Evolutionary conservation across 2,888 invertebrate genomes (phyloP).

Genomic region (Platycnemis pennipes): DNA sequence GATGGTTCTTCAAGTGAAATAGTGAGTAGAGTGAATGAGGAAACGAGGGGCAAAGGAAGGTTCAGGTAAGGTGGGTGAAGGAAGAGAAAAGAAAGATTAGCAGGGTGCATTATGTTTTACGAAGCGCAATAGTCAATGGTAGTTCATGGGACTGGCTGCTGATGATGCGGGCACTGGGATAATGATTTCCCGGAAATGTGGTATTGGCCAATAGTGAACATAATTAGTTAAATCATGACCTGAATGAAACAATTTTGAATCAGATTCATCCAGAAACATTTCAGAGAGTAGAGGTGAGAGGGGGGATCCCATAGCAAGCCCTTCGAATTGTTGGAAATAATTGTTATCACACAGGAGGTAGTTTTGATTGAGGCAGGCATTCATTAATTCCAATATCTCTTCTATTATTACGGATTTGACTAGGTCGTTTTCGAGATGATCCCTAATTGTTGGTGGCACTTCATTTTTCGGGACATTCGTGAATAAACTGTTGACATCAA

Average conservation of each 20-base stretch:
- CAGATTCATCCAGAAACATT: not conserved
- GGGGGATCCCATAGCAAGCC: slow-evolving; percentile 10
- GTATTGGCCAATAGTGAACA: not conserved
- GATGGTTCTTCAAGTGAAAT: too few relatives aligned
- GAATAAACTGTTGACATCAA: not conserved
- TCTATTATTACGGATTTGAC: not conserved
- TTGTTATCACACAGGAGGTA: not conserved
- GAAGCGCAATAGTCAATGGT: too few relatives aligned
- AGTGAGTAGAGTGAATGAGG: too few relatives aligned
- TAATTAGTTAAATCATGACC: not conserved
- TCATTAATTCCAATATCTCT: not conserved
- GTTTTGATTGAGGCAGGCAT: not conserved
- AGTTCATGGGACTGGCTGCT: too few relatives aligned
- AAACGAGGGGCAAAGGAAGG: too few relatives aligned
- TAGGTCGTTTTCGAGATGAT: not conserved
- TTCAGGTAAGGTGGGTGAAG: too few relatives aligned
- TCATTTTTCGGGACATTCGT: slow-evolving; percentile 2
- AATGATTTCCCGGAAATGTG: too few relatives aligned
- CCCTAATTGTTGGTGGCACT: not conserved
- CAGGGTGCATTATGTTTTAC: too few relatives aligned
- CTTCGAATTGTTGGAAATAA: not conserved
- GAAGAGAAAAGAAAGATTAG: too few relatives aligned
- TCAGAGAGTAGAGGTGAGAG: not conserved
- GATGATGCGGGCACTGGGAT: too few relatives aligned
- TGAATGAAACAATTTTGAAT: not conserved